Base-by-base conservation (phyloP, 2,888 invertebrate species). In the Ecliptopera silaceata region DNA sequence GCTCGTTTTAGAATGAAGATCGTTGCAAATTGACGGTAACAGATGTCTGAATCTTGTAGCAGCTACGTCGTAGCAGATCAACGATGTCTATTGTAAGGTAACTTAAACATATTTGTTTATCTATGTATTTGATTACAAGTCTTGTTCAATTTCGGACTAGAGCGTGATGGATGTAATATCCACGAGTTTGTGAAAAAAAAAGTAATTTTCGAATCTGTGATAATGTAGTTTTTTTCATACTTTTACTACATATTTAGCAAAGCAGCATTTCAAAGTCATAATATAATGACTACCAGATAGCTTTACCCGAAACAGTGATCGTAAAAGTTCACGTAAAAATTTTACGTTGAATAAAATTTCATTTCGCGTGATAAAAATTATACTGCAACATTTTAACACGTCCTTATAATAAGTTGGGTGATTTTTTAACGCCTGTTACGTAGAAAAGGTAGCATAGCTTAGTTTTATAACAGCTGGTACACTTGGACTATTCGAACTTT, bases 351-450 rank as follows among this genome's bases (percentile, higher is more conserved):
- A 62, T 66, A 59, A 65, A 60, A 62, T 61, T 63, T 56, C 56
- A 61, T 65, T 60, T 56, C 56, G 13, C 20, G 52, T 59, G 56
- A 61, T 59, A 58, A 71, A 72, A 71, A 70, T 71, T 68, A 65
- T 61, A 64, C 55, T 59, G 67, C 63, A 69, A 67, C 75, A 77
- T 75, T 77, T 71, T 74, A 75, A 69, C 69, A 72, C 71, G 75
- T 74, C 73, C 60, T 61, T 63, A 68, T 75, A 72, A 75, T 73
- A 75, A 77, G 73, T 72, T 73, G 71, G 65, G 46, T 65, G 64
- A 75, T 75, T 65, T 66, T 69, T 74, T 70, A 74, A 68, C 12
- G 41, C 15, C 70, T 20, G 49, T n/a, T 26, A 47, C 56, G 67
- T 64, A 67, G 63, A 68, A 66, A 47, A 50, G 53, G 39, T 56